Base-by-base conservation (phyloP, 1,140 invertebrate species). In the Cecropterus lyciades region DNA sequence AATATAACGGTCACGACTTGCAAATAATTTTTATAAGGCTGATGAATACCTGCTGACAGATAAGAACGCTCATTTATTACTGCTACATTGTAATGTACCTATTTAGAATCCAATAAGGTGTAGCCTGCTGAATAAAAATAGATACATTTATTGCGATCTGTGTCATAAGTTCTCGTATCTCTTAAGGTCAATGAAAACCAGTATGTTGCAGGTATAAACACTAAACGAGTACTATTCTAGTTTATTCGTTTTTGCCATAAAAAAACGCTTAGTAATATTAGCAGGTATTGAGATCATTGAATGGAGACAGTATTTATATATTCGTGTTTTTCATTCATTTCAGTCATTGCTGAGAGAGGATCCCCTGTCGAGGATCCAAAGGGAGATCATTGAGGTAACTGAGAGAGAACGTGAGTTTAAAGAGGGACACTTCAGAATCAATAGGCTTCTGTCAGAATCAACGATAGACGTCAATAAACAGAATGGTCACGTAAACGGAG, bases 321-420 rank as follows among this genome's bases (percentile, higher is more conserved):
- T 14, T 42, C 7, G n/a, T 56, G 6, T 14, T 42, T 56, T 65
- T 73, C 55, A 17, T 79, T 67, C 79, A 53, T 93, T 90, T 51
- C 89, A 94, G 93, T 80, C 87, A 56, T 56, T 84, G 77, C 72
- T 89, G 67, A 94, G 93, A 84, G 93, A 94, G 70, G 93, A 94
- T 91, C 93, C 93, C 60, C 87, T 94, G 65, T 90, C 91, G 48
- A 93, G 95, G 88, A 95, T 95, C 82, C 95, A 95, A 78, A 93
- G 93, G 72, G 95, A 95, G 87, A 95, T 95, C 68, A 94, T 94
- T 71, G 95, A 95, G 82, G 95, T 95, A 37, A 95, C 94, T 10
- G 94, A 95, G 70, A 92, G 95, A 52, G 95, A 95, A 75, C 91
- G 94, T 70, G 95, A 95, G 73, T 94, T 95, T 60, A 93, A 94